Evolutionary conservation across 2,797 vertebrate species (phyloP).

Genomic region (Ammospiza maritima): DNA sequence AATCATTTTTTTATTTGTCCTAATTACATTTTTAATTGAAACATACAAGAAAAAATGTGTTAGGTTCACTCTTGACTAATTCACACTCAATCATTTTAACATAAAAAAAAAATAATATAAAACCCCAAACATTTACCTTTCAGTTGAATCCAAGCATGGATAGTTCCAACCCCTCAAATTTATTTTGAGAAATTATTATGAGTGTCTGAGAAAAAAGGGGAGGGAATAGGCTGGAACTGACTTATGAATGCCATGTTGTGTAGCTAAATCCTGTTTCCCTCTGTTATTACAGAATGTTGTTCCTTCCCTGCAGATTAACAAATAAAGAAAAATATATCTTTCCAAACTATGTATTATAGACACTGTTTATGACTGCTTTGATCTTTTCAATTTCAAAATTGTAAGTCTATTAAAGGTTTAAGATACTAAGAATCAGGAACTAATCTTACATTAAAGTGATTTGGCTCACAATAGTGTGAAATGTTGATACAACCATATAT

Average conservation of each 20-base stretch:
- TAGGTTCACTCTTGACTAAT: slow-evolving; percentile 46
- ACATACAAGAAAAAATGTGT: slow-evolving; percentile 9
- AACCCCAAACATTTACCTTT: neutral
- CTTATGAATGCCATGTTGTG: slow-evolving; percentile 9
- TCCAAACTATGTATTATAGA: slow-evolving; percentile 49
- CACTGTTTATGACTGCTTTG: slow-evolving; percentile 56
- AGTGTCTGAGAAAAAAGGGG: slow-evolving; percentile 38
- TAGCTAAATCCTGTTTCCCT: slow-evolving; percentile 40
- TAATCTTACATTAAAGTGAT: slow-evolving; percentile 67
- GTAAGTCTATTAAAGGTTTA: slow-evolving; percentile 73
- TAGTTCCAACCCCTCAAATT: slow-evolving; percentile 29
- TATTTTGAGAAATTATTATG: slow-evolving; percentile 31
- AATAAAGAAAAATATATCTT: slow-evolving; percentile 51
- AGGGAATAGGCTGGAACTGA: slow-evolving; percentile 46
- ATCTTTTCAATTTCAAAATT: slow-evolving; percentile 65
- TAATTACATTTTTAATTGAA: slow-evolving; percentile 64
- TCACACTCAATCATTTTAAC: neutral
- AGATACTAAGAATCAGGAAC: slow-evolving; percentile 51
- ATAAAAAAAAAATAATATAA: neutral
- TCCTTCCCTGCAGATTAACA: slow-evolving; percentile 54
- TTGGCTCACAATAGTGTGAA: slow-evolving; percentile 38
- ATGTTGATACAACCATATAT: slow-evolving; percentile 23
- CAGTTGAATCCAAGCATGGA: slow-evolving; percentile 34
- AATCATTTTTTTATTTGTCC: slow-evolving; percentile 24
- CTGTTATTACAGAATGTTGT: slow-evolving; percentile 41